These are phyloP conservation scores for Zootoca vivipara DNA, from an alignment of 2,113 vertebrate species.

Conservation along the genomic window DNA sequence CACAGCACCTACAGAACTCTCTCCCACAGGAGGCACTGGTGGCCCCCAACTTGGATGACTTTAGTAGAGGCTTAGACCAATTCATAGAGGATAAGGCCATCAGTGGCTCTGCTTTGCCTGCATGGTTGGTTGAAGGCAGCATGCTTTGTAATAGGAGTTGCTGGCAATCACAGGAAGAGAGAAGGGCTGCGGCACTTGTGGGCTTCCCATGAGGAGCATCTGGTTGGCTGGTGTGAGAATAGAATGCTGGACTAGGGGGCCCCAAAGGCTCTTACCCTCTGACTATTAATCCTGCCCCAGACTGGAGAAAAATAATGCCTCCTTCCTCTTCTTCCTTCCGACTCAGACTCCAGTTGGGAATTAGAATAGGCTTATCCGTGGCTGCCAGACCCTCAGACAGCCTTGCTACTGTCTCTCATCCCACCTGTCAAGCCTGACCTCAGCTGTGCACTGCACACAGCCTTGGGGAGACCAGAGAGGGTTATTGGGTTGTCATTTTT, in stretches of 20 bases:
- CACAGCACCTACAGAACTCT: no score
- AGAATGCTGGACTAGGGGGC: not conserved
- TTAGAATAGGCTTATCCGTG: not conserved
- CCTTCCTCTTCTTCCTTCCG: not conserved
- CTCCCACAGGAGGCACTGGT: no score
- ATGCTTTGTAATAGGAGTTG: not conserved
- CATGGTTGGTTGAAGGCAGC: not conserved
- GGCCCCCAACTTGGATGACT: no score
- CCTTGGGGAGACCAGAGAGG: not conserved
- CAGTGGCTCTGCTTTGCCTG: no score
- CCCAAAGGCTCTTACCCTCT: not conserved
- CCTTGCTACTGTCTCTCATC: not conserved
- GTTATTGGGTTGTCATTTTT: no score
- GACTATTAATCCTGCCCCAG: not conserved
- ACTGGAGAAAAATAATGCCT: not conserved
- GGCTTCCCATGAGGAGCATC: no score
- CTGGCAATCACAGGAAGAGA: not conserved
- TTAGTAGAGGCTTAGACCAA: no score
- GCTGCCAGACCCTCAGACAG: not conserved
- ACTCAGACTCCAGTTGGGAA: not conserved
- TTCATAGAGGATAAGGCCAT: no score
- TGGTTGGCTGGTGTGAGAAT: no score
- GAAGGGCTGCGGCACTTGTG: not conserved
- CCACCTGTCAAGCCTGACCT: not conserved
- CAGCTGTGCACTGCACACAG: no score